Evolutionary conservation across 1,140 invertebrate species (phyloP), one percentile per base, ranked within the genome.

Genomic region (Helicoverpa zea): DNA sequence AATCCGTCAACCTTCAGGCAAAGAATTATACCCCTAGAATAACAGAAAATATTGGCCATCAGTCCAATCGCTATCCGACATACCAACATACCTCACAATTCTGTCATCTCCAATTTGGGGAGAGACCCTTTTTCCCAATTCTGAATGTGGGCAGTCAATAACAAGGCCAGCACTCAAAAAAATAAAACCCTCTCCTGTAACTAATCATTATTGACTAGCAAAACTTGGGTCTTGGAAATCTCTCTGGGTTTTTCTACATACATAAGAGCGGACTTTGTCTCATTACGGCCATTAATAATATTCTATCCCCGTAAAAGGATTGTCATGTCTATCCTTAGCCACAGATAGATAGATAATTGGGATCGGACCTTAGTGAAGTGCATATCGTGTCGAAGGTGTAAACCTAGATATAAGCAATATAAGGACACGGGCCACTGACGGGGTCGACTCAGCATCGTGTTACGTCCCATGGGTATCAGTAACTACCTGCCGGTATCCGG

Each of bases 401-500:
- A 61, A 13, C 29, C 56, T 58, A 58, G 56, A 58, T 18, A 58
- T n/a, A 54, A n/a, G 61, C 54, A 77, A 52, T 23, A 14, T 30
- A 59, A 64, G 79, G 76, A 86, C 74, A 89, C 84, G 89, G 85
- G 80, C 81, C 84, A 85, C 79, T 88, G 83, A 72, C 79, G 59
- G 68, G 73, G 64, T 86, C 80, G 77, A 81, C 72, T 81, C 78
- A 66, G 84, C 79, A 68, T 91, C 84, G 30, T 63, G 74, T 90
- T 90, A 87, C 89, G 59, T 92, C 91, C 89, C 91, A 91, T 90
- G 89, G 85, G 90, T 91, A 92, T 92, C 84, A 82, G 83, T 87
- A 83, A 76, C 82, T 83, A 86, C 83, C 84, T 82, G 87, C 35
- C n/a, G 54, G 86, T 90, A 86, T 90, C 88, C 84, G 85, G 88